Base-by-base conservation (phyloP, 2,888 invertebrate genomes). In the Drosophila prostipennis region DNA sequence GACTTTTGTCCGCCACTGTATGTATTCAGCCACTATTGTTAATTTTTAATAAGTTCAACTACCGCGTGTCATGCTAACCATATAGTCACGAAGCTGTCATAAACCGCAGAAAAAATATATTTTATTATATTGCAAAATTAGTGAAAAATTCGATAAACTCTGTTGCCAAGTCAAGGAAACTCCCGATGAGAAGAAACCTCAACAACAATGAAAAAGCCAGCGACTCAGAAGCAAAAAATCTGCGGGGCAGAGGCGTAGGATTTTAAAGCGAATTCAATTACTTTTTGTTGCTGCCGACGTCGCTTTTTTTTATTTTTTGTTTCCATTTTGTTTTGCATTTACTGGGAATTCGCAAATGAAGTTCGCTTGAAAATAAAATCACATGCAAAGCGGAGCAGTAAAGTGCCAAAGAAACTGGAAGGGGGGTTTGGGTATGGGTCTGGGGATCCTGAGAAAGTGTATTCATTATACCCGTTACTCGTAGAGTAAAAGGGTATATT, bases 281-380 rank as follows among this genome's bases (percentile, higher is more conserved):
- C 87, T 81, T 87, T 84, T 88, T 80, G 78, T 77, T 77, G 87
- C 68, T 57, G 78, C 75, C 70, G 67, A 68, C 55, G 65, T 68
- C 51, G 74, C 68, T 70, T 76, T 58, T 37, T 37, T 52, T 3
- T 45, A 16, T 23, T 57, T 68, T 34, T 49, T 64, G 37, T 64
- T 64, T 43, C 43, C 48, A 51, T 65, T 58, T 60, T 79, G 51
- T 69, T 75, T 75, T 85, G 76, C 76, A 82, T 72, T 88, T 85
- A 87, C 84, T 89, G 65, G 89, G 84, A 85, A 85, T 89, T 85
- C 72, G 79, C 82, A 85, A 85, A 89, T 84, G 89, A 85, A 85
- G 82, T 89, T 87, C 84, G 89, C 82, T 87, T 78, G 89, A 89
- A 85, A 89, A 85, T 68, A 80, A 86, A 87, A 87, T 87, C 82